Evolutionary conservation across 2,888 invertebrate species (phyloP).

Genomic region (Dorcus parallelipipedus): DNA sequence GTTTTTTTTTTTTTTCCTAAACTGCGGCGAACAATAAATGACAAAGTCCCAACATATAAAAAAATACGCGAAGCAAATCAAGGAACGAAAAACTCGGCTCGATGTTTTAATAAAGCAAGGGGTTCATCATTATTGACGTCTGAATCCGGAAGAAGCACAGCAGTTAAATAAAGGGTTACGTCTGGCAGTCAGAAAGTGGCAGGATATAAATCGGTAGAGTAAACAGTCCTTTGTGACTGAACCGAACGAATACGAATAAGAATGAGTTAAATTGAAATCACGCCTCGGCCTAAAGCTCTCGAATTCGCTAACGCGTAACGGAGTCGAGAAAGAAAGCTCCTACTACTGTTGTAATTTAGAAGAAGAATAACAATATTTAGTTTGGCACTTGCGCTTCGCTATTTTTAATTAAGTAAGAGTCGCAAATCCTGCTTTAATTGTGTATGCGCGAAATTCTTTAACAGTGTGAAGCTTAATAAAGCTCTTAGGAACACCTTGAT

Average conservation of each 20-base stretch:
- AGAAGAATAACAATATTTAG: too few species aligned
- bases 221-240: constrained; percentile 39
- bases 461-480: too few species aligned
- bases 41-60: too few species aligned
- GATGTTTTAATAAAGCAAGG: constrained; percentile 22
- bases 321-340: too few species aligned
- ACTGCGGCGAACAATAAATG: too few species aligned
- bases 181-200: constrained; percentile 30
- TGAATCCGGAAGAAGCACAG: constrained; percentile 28
- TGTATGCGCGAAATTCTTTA: too few species aligned
- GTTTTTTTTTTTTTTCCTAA: too few species aligned
- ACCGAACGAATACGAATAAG: constrained; percentile 37
- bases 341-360: too few species aligned
- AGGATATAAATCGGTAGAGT: constrained; percentile 40
- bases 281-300: neutral
- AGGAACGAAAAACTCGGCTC: neutral
- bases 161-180: constrained; percentile 37
- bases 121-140: constrained; percentile 27
- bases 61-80: neutral
- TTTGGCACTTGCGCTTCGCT: too few species aligned
- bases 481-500: too few species aligned
- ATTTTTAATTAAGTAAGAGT: too few species aligned
- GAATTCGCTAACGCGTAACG: neutral
- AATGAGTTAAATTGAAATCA: constrained; percentile 39
- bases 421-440: too few species aligned